Conservation (phyloP, 2,113 vertebrate genomes). For the Leuciscus idus region DNA sequence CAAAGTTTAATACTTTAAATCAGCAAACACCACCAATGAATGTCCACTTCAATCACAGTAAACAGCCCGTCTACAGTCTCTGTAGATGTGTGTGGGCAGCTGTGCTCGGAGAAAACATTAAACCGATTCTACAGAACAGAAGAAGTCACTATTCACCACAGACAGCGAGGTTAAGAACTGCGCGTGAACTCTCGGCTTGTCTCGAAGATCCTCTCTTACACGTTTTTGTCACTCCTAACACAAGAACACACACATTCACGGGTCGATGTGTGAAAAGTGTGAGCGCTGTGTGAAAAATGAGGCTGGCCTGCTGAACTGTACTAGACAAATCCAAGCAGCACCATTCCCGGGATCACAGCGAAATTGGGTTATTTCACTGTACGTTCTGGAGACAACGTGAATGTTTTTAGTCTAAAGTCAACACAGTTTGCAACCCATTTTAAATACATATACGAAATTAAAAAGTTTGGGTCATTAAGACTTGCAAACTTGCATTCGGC, state of each 20-base stretch:
- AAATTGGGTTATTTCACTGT: not conserved
- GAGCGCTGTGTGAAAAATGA: conserved; percentile 12
- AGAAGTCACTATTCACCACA: conserved; percentile 27
- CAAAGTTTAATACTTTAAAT: not conserved
- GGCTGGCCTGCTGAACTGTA: not conserved
- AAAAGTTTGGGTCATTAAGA: too few species aligned
- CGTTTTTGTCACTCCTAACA: conserved; percentile 6
- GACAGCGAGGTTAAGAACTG: not conserved
- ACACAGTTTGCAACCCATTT: not conserved
- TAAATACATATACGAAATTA: too few species aligned
- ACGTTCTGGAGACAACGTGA: not conserved
- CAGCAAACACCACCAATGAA: conserved; percentile 13
- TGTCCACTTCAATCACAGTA: conserved; percentile 10
- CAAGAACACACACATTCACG: not conserved
- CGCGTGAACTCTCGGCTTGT: not conserved
- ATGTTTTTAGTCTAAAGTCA: not conserved
- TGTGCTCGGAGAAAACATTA: conserved; percentile 9
- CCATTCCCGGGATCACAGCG: not conserved
- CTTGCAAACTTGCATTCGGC: too few species aligned
- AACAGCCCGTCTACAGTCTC: conserved; percentile 13
- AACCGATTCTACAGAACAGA: conserved; percentile 16
- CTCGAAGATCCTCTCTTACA: not conserved
- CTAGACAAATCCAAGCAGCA: not conserved
- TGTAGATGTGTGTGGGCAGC: conserved; percentile 4
- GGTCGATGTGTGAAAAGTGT: not conserved